Percentiles rank a stretch among this genome's conserved stretches.
Evolutionary conservation across 1,140 invertebrate species (phyloP).

Genomic region (Pseudomyrmex flavicornis): DNA sequence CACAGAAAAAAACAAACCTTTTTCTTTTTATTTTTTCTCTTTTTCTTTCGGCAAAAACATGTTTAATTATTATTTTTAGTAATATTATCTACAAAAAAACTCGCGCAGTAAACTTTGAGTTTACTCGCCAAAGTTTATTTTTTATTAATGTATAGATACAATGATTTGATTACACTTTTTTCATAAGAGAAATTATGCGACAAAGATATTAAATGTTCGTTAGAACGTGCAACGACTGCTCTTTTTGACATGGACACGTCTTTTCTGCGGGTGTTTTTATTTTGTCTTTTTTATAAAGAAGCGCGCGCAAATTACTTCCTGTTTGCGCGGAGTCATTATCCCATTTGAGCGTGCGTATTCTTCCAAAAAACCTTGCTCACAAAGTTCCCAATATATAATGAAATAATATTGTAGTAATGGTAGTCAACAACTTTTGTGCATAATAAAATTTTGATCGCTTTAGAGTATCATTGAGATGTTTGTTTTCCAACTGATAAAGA

Average conservation of each 20-base stretch:
- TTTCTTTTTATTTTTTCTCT: neutral
- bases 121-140: neutral
- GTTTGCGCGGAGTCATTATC: neutral
- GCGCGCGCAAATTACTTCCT: conserved; percentile 15
- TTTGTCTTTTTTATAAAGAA: neutral
- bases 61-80: conserved; percentile 52
- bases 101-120: neutral
- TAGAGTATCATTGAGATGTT: neutral
- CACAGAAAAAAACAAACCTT: neutral
- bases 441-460: neutral
- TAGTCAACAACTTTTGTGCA: neutral
- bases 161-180: neutral
- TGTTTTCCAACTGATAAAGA: conserved; percentile 2
- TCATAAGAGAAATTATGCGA: neutral
- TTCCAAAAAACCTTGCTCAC: neutral
- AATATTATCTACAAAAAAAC: conserved; percentile 1
- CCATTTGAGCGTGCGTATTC: neutral
- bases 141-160: conserved; percentile 9
- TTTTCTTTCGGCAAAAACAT: conserved; percentile 23
- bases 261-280: neutral
- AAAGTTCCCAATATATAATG: neutral
- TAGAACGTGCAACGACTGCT: neutral
- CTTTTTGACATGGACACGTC: neutral
- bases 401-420: neutral
- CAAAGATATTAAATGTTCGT: conserved; percentile 26